Evolutionary conservation across 2,888 invertebrate species (phyloP).

Genomic region (Cataglyphis albicans): DNA sequence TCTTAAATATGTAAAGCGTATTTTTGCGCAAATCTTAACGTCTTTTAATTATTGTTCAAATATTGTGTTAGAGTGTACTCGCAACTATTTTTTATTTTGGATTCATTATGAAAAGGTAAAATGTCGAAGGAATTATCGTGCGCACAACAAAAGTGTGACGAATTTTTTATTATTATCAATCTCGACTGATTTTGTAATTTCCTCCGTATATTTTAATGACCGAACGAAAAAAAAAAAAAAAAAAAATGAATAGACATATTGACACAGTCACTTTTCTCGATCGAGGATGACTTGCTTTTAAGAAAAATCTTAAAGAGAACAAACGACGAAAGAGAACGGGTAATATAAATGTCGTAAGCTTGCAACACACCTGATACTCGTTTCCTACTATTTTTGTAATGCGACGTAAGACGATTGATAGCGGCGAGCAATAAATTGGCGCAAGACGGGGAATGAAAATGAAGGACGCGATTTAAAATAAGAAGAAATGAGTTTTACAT

Average conservation of each 20-base stretch:
- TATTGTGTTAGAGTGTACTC: background rate
- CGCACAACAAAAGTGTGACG: background rate
- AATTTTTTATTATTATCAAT: slow-evolving; percentile 4
- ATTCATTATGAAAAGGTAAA: background rate
- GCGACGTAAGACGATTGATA: slow-evolving; percentile 63
- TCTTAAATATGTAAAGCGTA: background rate
- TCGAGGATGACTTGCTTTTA: slow-evolving; percentile 1
- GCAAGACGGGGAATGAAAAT: slow-evolving; percentile 5
- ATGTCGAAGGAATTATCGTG: background rate
- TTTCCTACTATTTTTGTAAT: slow-evolving; percentile 77
- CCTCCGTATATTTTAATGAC: background rate
- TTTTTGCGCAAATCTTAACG: too few species aligned
- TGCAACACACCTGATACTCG: slow-evolving; percentile 69
- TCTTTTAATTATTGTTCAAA: background rate
- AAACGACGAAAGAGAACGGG: slow-evolving; percentile 63
- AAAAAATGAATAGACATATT: background rate
- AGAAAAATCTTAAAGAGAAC: slow-evolving; percentile 34
- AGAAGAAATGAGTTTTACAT: background rate
- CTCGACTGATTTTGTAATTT: slow-evolving; percentile 31
- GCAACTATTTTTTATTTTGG: background rate
- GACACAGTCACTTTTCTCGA: background rate
- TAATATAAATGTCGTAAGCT: slow-evolving; percentile 67
- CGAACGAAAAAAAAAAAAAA: background rate
- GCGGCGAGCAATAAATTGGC: slow-evolving; percentile 56
- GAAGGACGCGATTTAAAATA: slow-evolving; percentile 11